A percentile compares a stretch with the other conserved stretches of the same genome.
These are phyloP conservation scores for Tauraco hartlaubi DNA, from an alignment of 2,797 vertebrate genomes.

Conservation along the genomic window DNA sequence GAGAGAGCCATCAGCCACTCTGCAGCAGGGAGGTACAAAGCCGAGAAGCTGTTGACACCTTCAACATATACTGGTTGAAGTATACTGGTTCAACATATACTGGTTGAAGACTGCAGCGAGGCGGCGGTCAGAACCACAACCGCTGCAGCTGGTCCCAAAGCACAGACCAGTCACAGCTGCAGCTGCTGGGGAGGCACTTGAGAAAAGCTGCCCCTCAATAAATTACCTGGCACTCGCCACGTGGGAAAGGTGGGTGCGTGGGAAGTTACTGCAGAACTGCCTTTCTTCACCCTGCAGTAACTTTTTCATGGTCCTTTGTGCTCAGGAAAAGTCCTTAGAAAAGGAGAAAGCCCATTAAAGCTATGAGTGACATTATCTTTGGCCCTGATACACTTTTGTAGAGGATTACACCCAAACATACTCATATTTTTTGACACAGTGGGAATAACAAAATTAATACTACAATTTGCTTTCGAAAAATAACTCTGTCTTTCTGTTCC, in stretches of 20 bases:
- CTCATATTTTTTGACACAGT: background rate
- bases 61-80: background rate
- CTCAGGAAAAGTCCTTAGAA: background rate
- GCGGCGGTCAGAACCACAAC: background rate
- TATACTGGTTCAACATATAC: too few species aligned
- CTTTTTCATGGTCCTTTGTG: background rate
- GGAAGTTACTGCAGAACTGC: background rate
- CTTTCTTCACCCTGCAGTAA: background rate
- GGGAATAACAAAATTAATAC: background rate
- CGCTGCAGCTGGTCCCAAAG: background rate
- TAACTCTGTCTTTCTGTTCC: background rate
- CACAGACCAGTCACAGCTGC: rapidly evolving
- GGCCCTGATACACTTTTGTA: background rate
- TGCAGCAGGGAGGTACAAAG: background rate
- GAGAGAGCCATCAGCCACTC: background rate
- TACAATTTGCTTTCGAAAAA: background rate
- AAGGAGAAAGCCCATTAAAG: background rate
- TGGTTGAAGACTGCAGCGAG: rapidly evolving
- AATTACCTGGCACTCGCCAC: background rate
- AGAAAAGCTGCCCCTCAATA: background rate
- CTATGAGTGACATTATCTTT: background rate
- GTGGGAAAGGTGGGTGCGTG: rapidly evolving
- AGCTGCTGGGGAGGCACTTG: background rate
- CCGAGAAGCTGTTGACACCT: background rate
- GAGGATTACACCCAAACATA: background rate